Conservation (phyloP, 2,113 vertebrate genomes). For the Pomatostomus ruficeps region DNA sequence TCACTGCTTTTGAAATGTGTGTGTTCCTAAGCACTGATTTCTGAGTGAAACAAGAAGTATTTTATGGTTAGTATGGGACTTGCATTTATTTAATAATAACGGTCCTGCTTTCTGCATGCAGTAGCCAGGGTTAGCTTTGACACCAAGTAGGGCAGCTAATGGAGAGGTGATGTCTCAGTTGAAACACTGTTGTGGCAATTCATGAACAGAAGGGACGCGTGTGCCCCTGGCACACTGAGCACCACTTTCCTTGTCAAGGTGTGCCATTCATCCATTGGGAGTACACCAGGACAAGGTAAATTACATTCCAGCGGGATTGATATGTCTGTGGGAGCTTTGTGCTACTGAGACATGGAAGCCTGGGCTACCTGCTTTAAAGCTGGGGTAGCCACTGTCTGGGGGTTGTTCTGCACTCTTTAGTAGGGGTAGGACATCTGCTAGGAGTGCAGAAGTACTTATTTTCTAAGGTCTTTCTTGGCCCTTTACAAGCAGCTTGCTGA, state of each 20-base stretch:
- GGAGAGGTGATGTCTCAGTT: not conserved
- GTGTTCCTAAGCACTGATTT: not conserved
- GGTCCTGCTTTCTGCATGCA: accelerated
- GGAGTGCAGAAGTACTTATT: not conserved
- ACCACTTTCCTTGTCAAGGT: not conserved
- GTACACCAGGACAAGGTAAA: not conserved
- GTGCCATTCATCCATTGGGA: not conserved
- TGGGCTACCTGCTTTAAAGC: not conserved
- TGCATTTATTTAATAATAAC: not conserved
- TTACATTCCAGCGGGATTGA: not conserved
- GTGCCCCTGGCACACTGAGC: not conserved
- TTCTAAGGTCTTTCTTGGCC: not conserved
- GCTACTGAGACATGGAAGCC: not conserved
- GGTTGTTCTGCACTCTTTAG: not conserved
- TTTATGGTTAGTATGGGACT: not conserved
- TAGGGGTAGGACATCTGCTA: not conserved
- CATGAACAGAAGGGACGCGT: not conserved
- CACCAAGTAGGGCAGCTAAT: not conserved
- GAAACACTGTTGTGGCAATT: not conserved
- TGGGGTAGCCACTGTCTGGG: not conserved
- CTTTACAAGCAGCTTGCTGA: not conserved
- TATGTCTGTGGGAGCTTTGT: accelerated
- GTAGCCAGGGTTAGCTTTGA: not conserved
- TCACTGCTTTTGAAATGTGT: not conserved
- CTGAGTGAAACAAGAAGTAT: not conserved